Conservation (phyloP, 2,888 invertebrate species). For the Polyploca ridens region DNA sequence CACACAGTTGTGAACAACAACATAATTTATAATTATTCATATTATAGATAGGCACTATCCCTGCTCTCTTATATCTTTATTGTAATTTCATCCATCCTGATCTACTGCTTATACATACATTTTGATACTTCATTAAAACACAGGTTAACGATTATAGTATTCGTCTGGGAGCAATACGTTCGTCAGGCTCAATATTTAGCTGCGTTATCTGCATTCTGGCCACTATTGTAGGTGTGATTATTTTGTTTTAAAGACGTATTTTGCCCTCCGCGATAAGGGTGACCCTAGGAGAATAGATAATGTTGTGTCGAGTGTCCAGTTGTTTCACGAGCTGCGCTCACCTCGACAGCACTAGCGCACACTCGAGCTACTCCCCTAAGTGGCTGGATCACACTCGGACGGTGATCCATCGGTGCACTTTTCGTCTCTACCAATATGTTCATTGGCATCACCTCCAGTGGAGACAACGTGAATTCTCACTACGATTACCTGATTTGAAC, state of each 20-base stretch:
- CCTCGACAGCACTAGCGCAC: slow-evolving; percentile 23
- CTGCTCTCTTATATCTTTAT: background rate
- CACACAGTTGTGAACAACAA: too few species aligned
- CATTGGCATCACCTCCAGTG: slow-evolving; percentile 80
- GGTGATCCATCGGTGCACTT: slow-evolving; percentile 25
- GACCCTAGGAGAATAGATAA: slow-evolving; percentile 66
- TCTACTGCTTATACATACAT: too few species aligned
- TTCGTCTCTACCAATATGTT: slow-evolving; percentile 71
- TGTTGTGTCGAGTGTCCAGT: slow-evolving; percentile 35
- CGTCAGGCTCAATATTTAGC: background rate
- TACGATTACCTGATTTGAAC: slow-evolving; percentile 83
- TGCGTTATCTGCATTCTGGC: slow-evolving; percentile 31
- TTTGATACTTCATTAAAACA: too few species aligned
- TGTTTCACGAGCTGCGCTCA: slow-evolving; percentile 45
- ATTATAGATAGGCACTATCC: too few species aligned
- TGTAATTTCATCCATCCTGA: background rate
- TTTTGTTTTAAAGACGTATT: slow-evolving; percentile 63
- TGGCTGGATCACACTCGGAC: slow-evolving; percentile 48
- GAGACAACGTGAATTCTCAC: slow-evolving; percentile 80
- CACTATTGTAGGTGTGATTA: slow-evolving; percentile 40
- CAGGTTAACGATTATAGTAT: background rate
- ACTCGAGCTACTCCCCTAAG: slow-evolving; percentile 44
- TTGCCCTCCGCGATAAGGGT: slow-evolving; percentile 68
- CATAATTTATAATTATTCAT: too few species aligned
- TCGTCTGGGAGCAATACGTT: background rate